Evolutionary conservation across 1,140 invertebrate species (phyloP), one percentile per base, ranked within the genome.

Genomic region (Maconellicoccus hirsutus): DNA sequence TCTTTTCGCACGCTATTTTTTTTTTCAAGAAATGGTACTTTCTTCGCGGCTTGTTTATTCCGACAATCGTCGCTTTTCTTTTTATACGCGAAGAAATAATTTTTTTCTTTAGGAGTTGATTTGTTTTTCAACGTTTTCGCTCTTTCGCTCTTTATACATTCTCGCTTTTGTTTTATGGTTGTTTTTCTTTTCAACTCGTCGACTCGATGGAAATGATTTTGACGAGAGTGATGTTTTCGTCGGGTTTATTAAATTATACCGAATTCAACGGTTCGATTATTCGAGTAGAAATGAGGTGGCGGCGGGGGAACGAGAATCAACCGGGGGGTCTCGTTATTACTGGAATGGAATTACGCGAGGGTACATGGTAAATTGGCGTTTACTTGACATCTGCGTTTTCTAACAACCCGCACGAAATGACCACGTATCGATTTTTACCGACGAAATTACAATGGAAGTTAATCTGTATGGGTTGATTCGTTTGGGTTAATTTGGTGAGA

Each of bases 241-340:
- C 42, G 42, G 3, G 42, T 52, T 52, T 52, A 52, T 52, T 52
- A 52, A 52, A 52, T 52, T 52, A 52, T 52, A 52, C 42, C 29
- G 29, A 33, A 33, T 33, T 33, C 29, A 33, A 33, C 29, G 29
- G 29, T 33, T 33, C 29, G 29, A 33, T 33, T 33, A 33, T 33
- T 12, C 29, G 29, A 33, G 29, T 33, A 12, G 29, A 33, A 33
- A 33, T 33, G 12, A 33, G 12, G 29, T 33, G 29, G 4, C 3
- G 29, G 12, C 29, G 29, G 29, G 29, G 29, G 29, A n/a, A n/a
- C 12, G 29, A 33, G 12, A 6, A 6, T 33, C 29, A 33, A 33
- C 4, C 3, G 29, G 29, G 4, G 29, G 29, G 4, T 33, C 29
- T 33, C 29, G 29, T 33, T 33, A 33, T n/a, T 33, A 33, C 29